Conservation (phyloP, 2,113 vertebrate genomes). For the Urocitellus parryii region DNA sequence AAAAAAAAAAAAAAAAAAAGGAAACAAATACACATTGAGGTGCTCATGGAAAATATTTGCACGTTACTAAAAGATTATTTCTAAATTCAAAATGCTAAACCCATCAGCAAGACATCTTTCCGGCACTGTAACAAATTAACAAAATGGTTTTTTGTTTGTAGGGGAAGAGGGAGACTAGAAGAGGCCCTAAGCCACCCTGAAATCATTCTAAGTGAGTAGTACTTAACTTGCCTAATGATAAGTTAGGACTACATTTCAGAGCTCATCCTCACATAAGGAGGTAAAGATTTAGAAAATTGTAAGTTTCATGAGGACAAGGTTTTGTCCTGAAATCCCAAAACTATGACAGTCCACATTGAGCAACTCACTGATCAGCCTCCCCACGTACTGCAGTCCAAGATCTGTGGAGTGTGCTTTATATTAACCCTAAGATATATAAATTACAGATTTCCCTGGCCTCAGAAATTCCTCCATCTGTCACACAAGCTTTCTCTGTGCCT, state of each 20-base stretch:
- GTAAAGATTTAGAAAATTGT: neutral
- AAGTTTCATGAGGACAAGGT: slow-evolving; percentile 68
- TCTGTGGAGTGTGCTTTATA: slow-evolving; percentile 42
- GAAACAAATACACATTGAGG: neutral
- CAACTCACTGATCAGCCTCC: slow-evolving; percentile 16
- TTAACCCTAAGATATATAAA: slow-evolving; percentile 66
- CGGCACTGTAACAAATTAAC: neutral
- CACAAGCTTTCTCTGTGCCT: slow-evolving; percentile 68
- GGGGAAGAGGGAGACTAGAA: accelerated
- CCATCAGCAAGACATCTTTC: neutral
- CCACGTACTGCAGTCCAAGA: neutral
- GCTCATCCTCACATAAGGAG: neutral
- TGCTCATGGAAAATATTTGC: neutral
- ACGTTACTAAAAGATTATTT: neutral
- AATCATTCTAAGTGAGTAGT: neutral
- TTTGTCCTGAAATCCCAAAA: slow-evolving; percentile 49
- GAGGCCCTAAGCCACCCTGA: neutral
- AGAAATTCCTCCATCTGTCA: slow-evolving; percentile 77
- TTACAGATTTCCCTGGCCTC: slow-evolving; percentile 72
- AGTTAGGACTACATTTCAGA: neutral
- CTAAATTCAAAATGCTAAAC: slow-evolving; percentile 21
- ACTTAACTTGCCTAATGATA: neutral
- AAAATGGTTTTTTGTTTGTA: neutral
- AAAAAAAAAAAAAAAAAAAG: neutral
- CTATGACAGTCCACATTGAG: slow-evolving; percentile 2